phyloP scores from a whole-genome alignment of 2,888 invertebrate species.

The Mechanitis messenoides region DNA sequence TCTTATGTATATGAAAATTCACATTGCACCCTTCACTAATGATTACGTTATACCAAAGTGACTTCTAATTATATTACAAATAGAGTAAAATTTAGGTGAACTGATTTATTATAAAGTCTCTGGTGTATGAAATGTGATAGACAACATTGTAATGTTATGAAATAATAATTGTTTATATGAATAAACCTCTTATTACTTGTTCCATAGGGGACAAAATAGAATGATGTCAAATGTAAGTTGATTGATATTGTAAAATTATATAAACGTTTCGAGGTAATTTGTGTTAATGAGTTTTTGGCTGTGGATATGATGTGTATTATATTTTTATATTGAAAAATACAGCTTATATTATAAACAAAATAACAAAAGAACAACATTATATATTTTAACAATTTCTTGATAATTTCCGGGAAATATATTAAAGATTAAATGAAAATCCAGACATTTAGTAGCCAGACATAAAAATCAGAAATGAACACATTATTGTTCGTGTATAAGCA shows the following conservation, averaged over 20 bases:
- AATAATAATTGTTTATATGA: slow-evolving; percentile 11
- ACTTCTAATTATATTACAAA: background rate
- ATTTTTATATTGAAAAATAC: too few relatives aligned
- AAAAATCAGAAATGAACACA: too few relatives aligned
- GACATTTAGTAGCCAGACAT: too few relatives aligned
- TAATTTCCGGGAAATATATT: too few relatives aligned
- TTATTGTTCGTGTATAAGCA: too few relatives aligned
- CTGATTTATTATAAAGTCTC: slow-evolving; percentile 1
- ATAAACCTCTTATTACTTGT: slow-evolving; percentile 5
- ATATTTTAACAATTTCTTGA: too few relatives aligned
- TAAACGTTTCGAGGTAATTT: slow-evolving; percentile 10
- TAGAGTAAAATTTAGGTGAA: slow-evolving; percentile 6
- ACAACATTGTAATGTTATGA: slow-evolving; percentile 25
- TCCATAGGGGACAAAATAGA: slow-evolving; percentile 10
- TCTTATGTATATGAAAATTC: slow-evolving; percentile 27
- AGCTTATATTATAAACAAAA: too few relatives aligned
- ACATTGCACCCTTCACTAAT: slow-evolving; percentile 19
- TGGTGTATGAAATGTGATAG: slow-evolving; percentile 13
- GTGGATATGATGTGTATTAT: background rate
- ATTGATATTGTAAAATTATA: slow-evolving; percentile 11
- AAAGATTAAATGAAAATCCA: too few relatives aligned
- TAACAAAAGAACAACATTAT: too few relatives aligned
- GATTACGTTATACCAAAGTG: slow-evolving; percentile 6
- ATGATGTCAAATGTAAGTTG: slow-evolving; percentile 3
- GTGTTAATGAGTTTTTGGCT: slow-evolving; percentile 9